A percentile compares a stretch with the other conserved stretches of the same genome.
These are phyloP conservation scores for Propsilocerus akamusi DNA, from an alignment of 1,140 invertebrate species.

Conservation along the genomic window DNA sequence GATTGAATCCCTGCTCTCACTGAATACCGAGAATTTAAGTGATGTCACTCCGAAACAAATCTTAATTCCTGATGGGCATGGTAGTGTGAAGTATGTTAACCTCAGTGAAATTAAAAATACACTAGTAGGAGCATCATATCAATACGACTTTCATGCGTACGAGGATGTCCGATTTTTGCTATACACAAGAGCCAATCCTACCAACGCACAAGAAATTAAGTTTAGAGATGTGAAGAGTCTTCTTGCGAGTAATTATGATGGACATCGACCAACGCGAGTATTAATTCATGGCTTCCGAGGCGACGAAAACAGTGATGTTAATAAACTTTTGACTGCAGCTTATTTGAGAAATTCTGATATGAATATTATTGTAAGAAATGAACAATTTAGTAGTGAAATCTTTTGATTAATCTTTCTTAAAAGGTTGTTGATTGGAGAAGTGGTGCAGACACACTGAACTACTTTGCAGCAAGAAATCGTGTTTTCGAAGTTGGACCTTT, in stretches of 20 bases:
- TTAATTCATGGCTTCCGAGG: neutral
- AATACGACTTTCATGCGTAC: neutral
- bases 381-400: too few species aligned
- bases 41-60: too few species aligned
- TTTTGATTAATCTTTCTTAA: too few species aligned
- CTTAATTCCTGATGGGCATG: too few species aligned
- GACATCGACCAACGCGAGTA: neutral
- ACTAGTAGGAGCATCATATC: too few species aligned
- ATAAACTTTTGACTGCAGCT: neutral
- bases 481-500: neutral
- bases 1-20: too few species aligned
- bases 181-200: neutral
- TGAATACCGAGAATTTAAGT: too few species aligned
- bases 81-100: too few species aligned
- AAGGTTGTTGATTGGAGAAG: too few species aligned
- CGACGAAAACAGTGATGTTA: neutral
- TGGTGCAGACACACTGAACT: too few species aligned
- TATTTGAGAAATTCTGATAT: neutral
- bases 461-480: neutral
- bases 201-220: neutral
- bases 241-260: neutral
- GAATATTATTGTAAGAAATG: neutral
- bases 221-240: neutral
- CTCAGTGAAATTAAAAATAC: too few species aligned
- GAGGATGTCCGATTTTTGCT: neutral